Evolutionary conservation across 2,113 vertebrate genomes (phyloP), one percentile per base, ranked within the genome.

Genomic region (Triplophysa siluroides): DNA sequence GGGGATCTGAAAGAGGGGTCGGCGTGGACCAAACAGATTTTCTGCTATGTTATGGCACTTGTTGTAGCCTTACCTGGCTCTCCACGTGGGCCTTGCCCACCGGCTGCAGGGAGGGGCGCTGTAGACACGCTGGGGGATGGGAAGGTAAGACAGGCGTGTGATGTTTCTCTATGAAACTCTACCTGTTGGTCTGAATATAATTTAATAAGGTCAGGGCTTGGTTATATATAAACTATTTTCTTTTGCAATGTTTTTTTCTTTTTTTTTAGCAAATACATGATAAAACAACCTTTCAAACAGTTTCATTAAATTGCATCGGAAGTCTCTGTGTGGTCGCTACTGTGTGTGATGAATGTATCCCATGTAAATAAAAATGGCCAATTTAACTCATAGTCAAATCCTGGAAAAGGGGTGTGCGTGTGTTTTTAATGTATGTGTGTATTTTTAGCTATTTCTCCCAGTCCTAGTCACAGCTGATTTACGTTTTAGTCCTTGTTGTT

Each of bases 1-100:
- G 75, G 41, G 43, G 21, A 66, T 69, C 38, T 50, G 66, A 79
- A 79, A 66, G 45, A 23, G 64, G 81, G 78, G 84, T 87, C 87
- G 83, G 84, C 23, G 71, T 86, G 87, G 81, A 83, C 81, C 60
- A 79, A 74, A 73, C 47, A 79, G 79, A 86, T 87, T 85, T 79
- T 24, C 9, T 3, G 41, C 61, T 73, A 71, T 72, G 58, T 74
- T 43, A 76, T 81, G 86, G 83, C 72, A 80, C 84, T 72, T 82
- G 71, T 85, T 58, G 60, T 64, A 45, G 7, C 38, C 66, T 71
- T 24, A 2, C 23, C 60, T 70, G 82, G 66, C 50, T 66, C 65
- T 76, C 50, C 52, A 45, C 75, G 68, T 79, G 38, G 71, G 71
- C 75, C 75, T 54, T 76, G 61, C 62, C 74, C 61, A 54, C 29